Conservation (phyloP, 1,140 invertebrate genomes). For the Camponotus pennsylvanicus region DNA sequence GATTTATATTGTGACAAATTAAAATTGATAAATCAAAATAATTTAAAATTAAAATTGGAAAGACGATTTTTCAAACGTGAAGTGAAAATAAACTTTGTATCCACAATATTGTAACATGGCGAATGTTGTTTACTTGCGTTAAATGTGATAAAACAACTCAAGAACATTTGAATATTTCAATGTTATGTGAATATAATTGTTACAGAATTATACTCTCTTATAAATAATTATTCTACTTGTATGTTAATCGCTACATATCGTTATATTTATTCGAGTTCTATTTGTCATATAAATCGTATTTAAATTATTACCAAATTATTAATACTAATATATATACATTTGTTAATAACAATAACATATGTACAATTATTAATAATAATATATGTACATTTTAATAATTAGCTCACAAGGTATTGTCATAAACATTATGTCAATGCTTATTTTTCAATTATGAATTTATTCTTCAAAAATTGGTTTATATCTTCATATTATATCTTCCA, state of each 20-base stretch:
- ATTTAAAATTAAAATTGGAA: not conserved
- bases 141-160: not conserved
- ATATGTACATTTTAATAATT: not conserved
- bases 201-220: not conserved
- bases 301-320: too few relatives aligned
- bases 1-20: not conserved
- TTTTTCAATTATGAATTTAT: not conserved
- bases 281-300: not conserved
- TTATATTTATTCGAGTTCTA: not conserved
- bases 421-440: too few relatives aligned
- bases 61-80: not conserved
- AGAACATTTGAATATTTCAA: not conserved
- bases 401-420: too few relatives aligned
- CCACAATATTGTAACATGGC: not conserved
- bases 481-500: not conserved
- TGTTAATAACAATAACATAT: too few relatives aligned
- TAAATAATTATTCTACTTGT: not conserved
- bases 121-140: not conserved
- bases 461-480: not conserved
- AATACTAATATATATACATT: too few relatives aligned
- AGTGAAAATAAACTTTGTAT: slow-evolving; percentile 1
- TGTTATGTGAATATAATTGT: not conserved
- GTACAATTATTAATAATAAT: not conserved
- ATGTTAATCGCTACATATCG: not conserved
- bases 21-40: too few relatives aligned